Conservation (phyloP, 2,797 vertebrate species). For the Myripristis jacobus region DNA sequence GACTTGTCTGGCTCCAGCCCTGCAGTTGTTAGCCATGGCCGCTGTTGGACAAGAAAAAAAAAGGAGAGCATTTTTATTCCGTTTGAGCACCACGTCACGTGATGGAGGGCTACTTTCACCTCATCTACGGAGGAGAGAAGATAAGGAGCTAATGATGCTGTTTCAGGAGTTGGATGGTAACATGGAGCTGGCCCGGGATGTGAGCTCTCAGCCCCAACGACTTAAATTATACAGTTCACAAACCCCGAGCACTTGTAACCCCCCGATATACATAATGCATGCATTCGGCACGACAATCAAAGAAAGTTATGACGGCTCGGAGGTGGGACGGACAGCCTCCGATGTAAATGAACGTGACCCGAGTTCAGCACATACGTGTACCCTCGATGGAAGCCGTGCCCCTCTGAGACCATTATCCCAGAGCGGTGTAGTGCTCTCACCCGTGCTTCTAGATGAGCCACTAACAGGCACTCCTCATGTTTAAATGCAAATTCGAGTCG, state of each 20-base stretch:
- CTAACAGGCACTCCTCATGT: constrained; percentile 54
- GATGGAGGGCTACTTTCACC: background rate
- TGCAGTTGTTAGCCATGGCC: constrained; percentile 67
- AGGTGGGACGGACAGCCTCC: constrained; percentile 21
- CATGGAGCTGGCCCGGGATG: constrained; percentile 8
- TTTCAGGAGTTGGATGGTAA: constrained; percentile 21
- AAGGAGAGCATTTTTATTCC: constrained; percentile 1
- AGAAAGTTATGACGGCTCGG: constrained; percentile 44
- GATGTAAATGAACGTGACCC: constrained; percentile 62
- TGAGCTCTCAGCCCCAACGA: background rate
- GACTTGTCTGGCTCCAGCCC: constrained; percentile 63
- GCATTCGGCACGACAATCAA: constrained; percentile 36
- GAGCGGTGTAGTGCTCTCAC: constrained; percentile 28
- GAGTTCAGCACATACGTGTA: constrained; percentile 25
- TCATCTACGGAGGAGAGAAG: background rate
- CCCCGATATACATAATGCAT: constrained; percentile 41
- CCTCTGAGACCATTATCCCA: constrained; percentile 55
- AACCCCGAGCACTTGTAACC: constrained; percentile 31
- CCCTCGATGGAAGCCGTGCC: constrained; percentile 17
- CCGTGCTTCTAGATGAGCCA: constrained; percentile 34
- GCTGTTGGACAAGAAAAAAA: constrained; percentile 45
- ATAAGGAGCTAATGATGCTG: background rate
- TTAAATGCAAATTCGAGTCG: constrained; percentile 64
- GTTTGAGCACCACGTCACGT: constrained; percentile 27
- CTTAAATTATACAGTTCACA: constrained; percentile 42